These are phyloP conservation scores for Bombus difficillimus DNA, from an alignment of 1,140 invertebrate species.

Conservation along the genomic window DNA sequence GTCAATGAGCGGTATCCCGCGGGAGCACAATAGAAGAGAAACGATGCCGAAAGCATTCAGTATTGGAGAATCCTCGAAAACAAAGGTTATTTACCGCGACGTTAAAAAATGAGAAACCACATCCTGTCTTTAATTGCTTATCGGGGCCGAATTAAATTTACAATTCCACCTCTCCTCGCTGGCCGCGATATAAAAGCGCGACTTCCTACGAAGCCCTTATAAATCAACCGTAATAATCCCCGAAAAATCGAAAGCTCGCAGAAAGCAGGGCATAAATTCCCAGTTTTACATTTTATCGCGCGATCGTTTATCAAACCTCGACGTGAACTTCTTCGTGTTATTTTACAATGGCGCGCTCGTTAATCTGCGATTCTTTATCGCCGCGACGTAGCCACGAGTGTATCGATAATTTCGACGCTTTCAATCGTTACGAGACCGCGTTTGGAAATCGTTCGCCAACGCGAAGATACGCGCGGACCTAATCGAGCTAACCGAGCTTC, in stretches of 20 bases:
- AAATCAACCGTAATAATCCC: constrained; percentile 51
- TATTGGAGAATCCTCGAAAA: constrained; percentile 29
- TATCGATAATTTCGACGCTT: not conserved
- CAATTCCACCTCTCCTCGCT: constrained; percentile 19
- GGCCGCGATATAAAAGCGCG: constrained; percentile 17
- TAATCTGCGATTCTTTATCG: constrained; percentile 36
- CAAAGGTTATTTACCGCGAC: constrained; percentile 41
- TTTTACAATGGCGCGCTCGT: constrained; percentile 32
- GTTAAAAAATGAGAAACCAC: constrained; percentile 33
- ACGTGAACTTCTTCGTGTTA: constrained; percentile 37
- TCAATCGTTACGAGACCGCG: not conserved
- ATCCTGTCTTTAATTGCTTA: constrained; percentile 37
- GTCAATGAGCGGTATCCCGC: constrained; percentile 12
- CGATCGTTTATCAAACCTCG: constrained; percentile 46
- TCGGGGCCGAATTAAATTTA: constrained; percentile 38
- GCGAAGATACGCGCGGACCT: not conserved
- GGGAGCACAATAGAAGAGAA: not conserved
- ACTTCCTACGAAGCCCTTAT: constrained; percentile 21
- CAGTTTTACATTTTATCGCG: constrained; percentile 39
- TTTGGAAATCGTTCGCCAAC: not conserved
- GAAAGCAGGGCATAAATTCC: constrained; percentile 40
- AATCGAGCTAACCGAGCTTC: not conserved
- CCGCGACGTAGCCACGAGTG: not conserved
- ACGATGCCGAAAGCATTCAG: not conserved
- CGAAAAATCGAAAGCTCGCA: constrained; percentile 45